Evolutionary conservation across 30 jellyfish, hydroid and myxozoan species (phyloP).

Genomic region (Turritopsis rubra): DNA sequence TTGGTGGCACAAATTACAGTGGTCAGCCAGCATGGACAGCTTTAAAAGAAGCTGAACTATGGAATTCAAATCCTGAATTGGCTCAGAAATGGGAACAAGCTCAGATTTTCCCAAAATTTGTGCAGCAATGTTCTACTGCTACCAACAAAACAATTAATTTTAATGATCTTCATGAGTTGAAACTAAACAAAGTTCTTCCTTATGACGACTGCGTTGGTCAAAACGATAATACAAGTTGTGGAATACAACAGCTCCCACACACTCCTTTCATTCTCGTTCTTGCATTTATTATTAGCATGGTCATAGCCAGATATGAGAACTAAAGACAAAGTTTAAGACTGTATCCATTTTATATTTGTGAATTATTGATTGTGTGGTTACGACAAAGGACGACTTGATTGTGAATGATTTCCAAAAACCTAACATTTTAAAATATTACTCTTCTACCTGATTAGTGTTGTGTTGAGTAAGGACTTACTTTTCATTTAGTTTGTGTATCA

Average conservation of each 20-base stretch:
- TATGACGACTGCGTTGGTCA: neutral
- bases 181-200: neutral
- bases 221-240: neutral
- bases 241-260: neutral
- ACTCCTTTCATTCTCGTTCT: neutral
- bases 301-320: neutral
- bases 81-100: neutral
- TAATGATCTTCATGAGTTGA: neutral
- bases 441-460: too few species aligned
- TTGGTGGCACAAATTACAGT: neutral
- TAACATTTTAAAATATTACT: too few species aligned
- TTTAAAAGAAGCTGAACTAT: neutral
- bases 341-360: too few species aligned
- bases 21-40: neutral
- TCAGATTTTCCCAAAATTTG: neutral
- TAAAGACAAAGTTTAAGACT: neutral
- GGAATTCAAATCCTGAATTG: neutral
- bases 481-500: too few species aligned
- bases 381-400: too few species aligned
- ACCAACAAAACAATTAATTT: neutral
- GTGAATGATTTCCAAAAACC: too few species aligned
- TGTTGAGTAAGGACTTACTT: too few species aligned
- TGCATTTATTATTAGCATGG: neutral
- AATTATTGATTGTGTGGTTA: too few species aligned
- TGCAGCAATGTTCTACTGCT: neutral